These are phyloP conservation scores for Slavum lentiscoides DNA, from an alignment of 2,888 invertebrate genomes.

Conservation along the genomic window DNA sequence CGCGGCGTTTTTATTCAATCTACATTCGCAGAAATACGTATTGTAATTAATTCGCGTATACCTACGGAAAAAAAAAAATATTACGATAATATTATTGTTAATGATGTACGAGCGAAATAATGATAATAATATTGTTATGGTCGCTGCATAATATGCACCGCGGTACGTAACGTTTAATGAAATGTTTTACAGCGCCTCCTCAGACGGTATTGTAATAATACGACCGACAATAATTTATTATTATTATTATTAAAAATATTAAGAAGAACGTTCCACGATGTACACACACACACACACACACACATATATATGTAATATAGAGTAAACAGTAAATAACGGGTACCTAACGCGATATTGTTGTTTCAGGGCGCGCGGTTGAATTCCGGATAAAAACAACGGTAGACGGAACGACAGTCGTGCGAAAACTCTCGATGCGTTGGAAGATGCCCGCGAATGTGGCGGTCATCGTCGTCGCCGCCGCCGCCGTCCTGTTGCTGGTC, in stretches of 20 bases:
- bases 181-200: too few species aligned
- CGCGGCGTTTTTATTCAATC: background rate
- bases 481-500: constrained; percentile 39
- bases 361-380: constrained; percentile 27
- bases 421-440: constrained; percentile 25
- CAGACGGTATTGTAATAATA: background rate
- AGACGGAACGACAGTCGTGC: background rate
- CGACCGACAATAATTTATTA: too few species aligned
- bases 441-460: constrained; percentile 46
- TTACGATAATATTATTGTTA: too few species aligned
- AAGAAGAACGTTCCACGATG: too few species aligned
- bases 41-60: background rate
- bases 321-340: background rate
- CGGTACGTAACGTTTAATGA: too few species aligned
- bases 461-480: constrained; percentile 14
- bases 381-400: constrained; percentile 16
- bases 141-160: too few species aligned
- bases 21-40: too few species aligned
- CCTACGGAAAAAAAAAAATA: too few species aligned
- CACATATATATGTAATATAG: background rate
- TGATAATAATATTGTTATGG: too few species aligned
- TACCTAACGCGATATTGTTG: background rate
- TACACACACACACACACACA: background rate
- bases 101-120: too few species aligned
- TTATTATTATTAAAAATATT: too few species aligned